A percentile compares a stretch with the other conserved stretches of the same genome.
Conservation (phyloP, 2,888 invertebrate genomes). For the Drosophila leonis region DNA sequence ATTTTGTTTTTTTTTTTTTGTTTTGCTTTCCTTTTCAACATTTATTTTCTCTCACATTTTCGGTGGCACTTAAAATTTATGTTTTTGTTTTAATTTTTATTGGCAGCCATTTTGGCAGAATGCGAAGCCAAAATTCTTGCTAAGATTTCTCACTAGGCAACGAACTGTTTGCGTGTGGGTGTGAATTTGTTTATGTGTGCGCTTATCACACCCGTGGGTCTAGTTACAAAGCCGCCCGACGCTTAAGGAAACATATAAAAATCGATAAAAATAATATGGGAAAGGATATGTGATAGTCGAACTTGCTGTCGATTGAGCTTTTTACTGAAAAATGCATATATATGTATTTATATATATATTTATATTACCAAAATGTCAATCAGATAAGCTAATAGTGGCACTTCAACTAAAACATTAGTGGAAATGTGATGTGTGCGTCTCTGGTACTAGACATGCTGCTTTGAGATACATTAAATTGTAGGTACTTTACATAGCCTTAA, state of each 20-base stretch:
- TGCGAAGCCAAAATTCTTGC: constrained; percentile 28
- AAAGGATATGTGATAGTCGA: constrained; percentile 14
- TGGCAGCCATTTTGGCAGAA: constrained; percentile 48
- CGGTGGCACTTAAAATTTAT: constrained; percentile 48
- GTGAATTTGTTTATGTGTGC: constrained; percentile 49
- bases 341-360: constrained; percentile 8
- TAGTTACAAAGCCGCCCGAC: constrained; percentile 28
- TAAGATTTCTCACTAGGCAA: constrained; percentile 41
- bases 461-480: background rate
- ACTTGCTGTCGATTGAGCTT: constrained; percentile 3
- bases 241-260: constrained; percentile 36
- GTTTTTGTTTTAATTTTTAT: constrained; percentile 63
- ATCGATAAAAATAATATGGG: constrained; percentile 21
- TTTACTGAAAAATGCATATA: constrained; percentile 3
- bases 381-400: constrained; percentile 17
- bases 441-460: background rate
- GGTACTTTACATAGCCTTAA: background rate
- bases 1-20: constrained; percentile 22
- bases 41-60: constrained; percentile 18
- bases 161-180: constrained; percentile 18
- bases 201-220: constrained; percentile 58
- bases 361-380: constrained; percentile 20
- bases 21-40: constrained; percentile 12
- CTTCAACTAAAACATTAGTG: constrained; percentile 5
- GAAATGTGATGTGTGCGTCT: background rate